A percentile compares a stretch with the other conserved stretches of the same genome.
Conservation (phyloP, 2,888 invertebrate genomes). For the Heliconius erato region DNA sequence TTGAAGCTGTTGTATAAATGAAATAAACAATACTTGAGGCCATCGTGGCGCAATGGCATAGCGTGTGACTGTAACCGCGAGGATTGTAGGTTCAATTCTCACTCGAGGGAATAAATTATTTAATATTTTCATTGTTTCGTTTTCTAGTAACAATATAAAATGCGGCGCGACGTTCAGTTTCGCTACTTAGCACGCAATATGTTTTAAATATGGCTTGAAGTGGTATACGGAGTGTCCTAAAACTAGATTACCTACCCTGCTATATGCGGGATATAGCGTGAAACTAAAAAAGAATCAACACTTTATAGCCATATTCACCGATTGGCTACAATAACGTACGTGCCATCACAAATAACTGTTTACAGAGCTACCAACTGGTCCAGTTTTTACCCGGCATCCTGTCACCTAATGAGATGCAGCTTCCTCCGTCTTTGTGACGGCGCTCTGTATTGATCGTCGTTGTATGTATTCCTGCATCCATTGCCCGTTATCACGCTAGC, state of each 20-base stretch:
- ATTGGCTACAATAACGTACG: slow-evolving; percentile 2
- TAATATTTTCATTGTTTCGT: not conserved
- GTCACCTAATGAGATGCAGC: slow-evolving; percentile 70
- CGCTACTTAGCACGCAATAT: not conserved
- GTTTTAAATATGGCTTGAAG: not conserved
- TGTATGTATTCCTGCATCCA: slow-evolving; percentile 31
- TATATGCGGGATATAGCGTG: not conserved
- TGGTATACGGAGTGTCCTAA: not conserved
- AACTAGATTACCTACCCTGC: not conserved
- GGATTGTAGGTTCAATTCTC: not conserved
- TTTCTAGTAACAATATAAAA: not conserved
- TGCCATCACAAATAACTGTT: slow-evolving; percentile 48
- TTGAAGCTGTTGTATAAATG: too few species aligned
- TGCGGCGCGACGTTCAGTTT: not conserved
- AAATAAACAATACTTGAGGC: not conserved
- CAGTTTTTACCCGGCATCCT: slow-evolving; percentile 67
- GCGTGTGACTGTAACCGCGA: not conserved
- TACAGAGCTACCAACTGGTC: slow-evolving; percentile 54
- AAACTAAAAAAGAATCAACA: not conserved
- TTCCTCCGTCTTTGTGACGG: slow-evolving; percentile 57
- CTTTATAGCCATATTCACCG: not conserved
- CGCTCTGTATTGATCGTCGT: slow-evolving; percentile 46
- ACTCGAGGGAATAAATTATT: not conserved
- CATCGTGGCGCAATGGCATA: not conserved
- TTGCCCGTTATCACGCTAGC: slow-evolving; percentile 1